Evolutionary conservation across 2,113 vertebrate genomes (phyloP).

Genomic region (Vanacampus margaritifer): DNA sequence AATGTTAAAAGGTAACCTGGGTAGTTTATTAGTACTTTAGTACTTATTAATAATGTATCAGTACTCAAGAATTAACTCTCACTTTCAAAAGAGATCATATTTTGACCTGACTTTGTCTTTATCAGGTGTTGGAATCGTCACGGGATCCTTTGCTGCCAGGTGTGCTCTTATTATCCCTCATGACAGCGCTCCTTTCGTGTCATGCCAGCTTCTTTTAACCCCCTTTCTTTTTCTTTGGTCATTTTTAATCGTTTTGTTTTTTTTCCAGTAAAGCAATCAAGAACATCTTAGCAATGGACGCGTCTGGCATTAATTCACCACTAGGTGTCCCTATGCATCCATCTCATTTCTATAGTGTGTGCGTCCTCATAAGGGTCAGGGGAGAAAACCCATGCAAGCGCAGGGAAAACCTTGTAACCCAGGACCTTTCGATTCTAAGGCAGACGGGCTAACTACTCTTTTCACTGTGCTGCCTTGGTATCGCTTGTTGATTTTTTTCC

Average conservation of each 20-base stretch:
- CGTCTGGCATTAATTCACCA: slow-evolving; percentile 36
- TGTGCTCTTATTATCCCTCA: slow-evolving; percentile 57
- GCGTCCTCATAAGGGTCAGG: not conserved
- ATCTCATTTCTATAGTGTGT: not conserved
- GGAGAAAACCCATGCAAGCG: not conserved
- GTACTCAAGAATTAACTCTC: no score
- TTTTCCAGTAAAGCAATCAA: slow-evolving; percentile 30
- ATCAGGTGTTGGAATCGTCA: slow-evolving; percentile 81
- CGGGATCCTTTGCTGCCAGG: slow-evolving; percentile 83
- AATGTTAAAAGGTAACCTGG: no score
- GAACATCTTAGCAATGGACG: not conserved
- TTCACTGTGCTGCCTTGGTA: slow-evolving; percentile 4
- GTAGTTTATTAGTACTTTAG: no score
- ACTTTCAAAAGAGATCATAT: slow-evolving; percentile 4
- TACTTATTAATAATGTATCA: no score
- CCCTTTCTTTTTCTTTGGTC: slow-evolving; percentile 18
- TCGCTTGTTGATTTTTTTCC: slow-evolving; percentile 28
- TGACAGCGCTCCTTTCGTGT: slow-evolving; percentile 16
- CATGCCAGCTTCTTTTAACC: slow-evolving; percentile 14
- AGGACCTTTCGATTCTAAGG: not conserved
- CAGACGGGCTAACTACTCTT: not conserved
- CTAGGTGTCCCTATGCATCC: slow-evolving; percentile 40
- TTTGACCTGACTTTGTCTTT: slow-evolving; percentile 69
- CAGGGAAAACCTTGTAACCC: not conserved
- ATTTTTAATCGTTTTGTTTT: slow-evolving; percentile 36